Base-by-base conservation (phyloP, 2,888 invertebrate species). In the Caenorhabditis virilis region DNA sequence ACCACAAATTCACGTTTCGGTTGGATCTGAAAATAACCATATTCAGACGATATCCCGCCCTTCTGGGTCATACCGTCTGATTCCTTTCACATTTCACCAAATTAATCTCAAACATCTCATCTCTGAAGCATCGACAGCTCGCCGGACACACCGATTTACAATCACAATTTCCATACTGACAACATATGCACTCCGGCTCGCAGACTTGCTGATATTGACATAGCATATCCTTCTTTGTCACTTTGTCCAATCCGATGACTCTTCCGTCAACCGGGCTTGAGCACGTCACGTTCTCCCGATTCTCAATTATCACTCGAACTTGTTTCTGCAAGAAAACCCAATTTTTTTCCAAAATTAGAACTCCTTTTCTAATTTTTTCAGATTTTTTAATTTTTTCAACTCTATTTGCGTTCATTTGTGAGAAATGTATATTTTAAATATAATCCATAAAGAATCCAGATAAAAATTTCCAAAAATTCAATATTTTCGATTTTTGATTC, bases 141-240 rank as follows among this genome's bases (percentile, higher is more conserved):
- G 87, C 88, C 23, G 92, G 92, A 82, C 92, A 93, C 49, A 90
- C 91, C 90, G 91, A 91, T 87, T 92, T 91, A 86, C 92, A 93
- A 85, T 93, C 92, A 84, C 92, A 93, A 33, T 91, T 91, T 81
- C 91, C 91, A 83, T 91, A 93, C 84, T 92, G 91, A 84, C 92
- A 93, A 83, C 92, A 93, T 82, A 91, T 90, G 83, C 92, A 93
- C 68, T 91, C 85, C 5, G 91, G 90, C 84, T 91, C 91, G 84
- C 92, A 93, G 82, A 91, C 91, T 33, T 72, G 59, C 7, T 65
- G 49, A 53, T 79, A 78, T 18, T 56, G 47, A 51, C 79, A 79
- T 6, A 81, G 66, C 16, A 78, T 61, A 39, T 80, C 76, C 3
- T 66, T 52, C 20, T 53, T 59, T 6, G 55, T 41, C 26, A 79